Evolutionary conservation across 2,113 vertebrate species (phyloP), one percentile per base, ranked within the genome.

Genomic region (Dryoscopus gambensis): DNA sequence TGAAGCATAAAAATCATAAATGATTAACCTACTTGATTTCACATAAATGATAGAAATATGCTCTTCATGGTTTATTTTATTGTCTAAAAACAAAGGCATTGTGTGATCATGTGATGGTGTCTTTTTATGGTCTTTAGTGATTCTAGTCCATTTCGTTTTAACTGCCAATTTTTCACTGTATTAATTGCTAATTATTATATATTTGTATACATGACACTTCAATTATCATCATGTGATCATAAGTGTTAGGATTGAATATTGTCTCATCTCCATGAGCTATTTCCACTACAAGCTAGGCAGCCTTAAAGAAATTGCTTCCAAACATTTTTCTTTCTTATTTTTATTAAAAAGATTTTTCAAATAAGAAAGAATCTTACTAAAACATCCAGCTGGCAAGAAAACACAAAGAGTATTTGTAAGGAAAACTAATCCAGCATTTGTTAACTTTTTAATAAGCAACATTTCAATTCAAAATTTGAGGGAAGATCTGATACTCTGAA

Each of bases 1-100:
- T 95, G 97, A 97, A 97, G 97, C 97, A 97, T 97, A 97, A 97
- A 97, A 97, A 96, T 97, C 96, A 97, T 95, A 97, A 97, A 97
- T 97, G 95, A 97, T 97, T 97, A 97, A 97, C 96, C 93, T 96
- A 93, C 79, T 96, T 97, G 93, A 94, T 97, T 97, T 95, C 85
- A 86, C 86, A 92, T 56, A 96, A 96, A 93, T 97, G 95, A 95
- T 57, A 97, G 97, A 97, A 97, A 96, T 95, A 94, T 84, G 74
- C 68, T 93, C 57, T 87, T 80, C 70, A 22, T 57, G 56, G 87
- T 76, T 87, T 94, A 94, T 96, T 95, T 90, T 94, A 85, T 62
- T 94, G 39, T 81, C 84, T 74, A 46, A 94, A 93, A 95, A 83
- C 73, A 93, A 85, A 87, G 57, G 15, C 62, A 74, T 84, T 94